phyloP scores from a whole-genome alignment of 2,797 vertebrate genomes.

The Falco naumanni region DNA sequence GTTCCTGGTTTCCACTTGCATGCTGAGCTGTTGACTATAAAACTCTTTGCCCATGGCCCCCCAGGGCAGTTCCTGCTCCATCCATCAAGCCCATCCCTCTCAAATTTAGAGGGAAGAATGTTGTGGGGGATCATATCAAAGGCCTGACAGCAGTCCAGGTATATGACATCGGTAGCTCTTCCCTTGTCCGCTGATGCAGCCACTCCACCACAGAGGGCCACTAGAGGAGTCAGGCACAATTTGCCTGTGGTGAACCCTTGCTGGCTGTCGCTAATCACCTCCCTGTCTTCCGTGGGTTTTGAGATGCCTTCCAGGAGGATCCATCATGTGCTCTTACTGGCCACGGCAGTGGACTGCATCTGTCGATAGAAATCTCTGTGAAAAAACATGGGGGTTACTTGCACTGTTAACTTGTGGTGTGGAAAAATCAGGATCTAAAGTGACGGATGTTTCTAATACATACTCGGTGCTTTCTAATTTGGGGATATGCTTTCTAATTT shows the following conservation, averaged over 20 bases:
- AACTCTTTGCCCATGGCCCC: background rate
- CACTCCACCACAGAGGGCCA: background rate
- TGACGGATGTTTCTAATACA: conserved; percentile 15
- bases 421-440: conserved; percentile 22
- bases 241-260: background rate
- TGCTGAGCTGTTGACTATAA: background rate
- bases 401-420: background rate
- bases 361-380: background rate
- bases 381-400: background rate
- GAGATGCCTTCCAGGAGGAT: background rate
- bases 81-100: background rate
- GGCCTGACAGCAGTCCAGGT: background rate
- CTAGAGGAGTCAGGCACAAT: background rate
- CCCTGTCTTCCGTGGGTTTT: background rate
- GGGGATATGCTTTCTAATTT: conserved; percentile 57
- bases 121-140: background rate
- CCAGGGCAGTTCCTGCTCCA: background rate
- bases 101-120: background rate
- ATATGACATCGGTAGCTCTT: background rate
- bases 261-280: background rate
- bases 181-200: background rate
- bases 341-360: background rate
- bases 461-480: conserved; percentile 52
- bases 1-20: background rate
- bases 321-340: background rate